Evolutionary conservation across 2,113 vertebrate genomes (phyloP).

Genomic region (Callorhinus ursinus): DNA sequence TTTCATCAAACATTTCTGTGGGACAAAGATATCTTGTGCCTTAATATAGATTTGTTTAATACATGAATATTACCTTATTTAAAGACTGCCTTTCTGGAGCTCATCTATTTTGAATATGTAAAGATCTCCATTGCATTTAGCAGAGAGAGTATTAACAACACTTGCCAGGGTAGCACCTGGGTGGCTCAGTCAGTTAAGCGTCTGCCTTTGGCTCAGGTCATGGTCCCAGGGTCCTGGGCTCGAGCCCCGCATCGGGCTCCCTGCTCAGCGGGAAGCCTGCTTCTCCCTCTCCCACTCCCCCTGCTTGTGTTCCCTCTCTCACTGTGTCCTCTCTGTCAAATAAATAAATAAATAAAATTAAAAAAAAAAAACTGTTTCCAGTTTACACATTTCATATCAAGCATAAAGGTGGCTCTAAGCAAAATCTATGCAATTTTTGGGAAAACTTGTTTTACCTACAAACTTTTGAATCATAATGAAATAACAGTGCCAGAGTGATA

Average conservation of each 20-base stretch:
- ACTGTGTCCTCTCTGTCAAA: too few species aligned
- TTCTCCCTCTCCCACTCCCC: too few species aligned
- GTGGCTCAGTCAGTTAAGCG: too few species aligned
- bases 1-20: background rate
- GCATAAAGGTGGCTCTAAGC: background rate
- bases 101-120: background rate
- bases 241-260: too few species aligned
- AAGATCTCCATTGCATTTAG: background rate
- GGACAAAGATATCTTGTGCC: background rate
- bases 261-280: too few species aligned
- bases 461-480: constrained; percentile 48
- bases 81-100: background rate
- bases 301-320: too few species aligned
- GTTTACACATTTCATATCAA: background rate
- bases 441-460: constrained; percentile 38
- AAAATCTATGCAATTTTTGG: constrained; percentile 23
- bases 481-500: constrained; percentile 36
- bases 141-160: background rate
- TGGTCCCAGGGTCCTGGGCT: too few species aligned
- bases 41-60: background rate
- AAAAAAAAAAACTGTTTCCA: background rate
- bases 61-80: background rate
- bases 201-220: too few species aligned
- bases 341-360: too few species aligned
- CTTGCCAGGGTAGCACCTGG: background rate